Base-by-base conservation (phyloP, 2,113 vertebrate species). In the Axis porcinus region DNA sequence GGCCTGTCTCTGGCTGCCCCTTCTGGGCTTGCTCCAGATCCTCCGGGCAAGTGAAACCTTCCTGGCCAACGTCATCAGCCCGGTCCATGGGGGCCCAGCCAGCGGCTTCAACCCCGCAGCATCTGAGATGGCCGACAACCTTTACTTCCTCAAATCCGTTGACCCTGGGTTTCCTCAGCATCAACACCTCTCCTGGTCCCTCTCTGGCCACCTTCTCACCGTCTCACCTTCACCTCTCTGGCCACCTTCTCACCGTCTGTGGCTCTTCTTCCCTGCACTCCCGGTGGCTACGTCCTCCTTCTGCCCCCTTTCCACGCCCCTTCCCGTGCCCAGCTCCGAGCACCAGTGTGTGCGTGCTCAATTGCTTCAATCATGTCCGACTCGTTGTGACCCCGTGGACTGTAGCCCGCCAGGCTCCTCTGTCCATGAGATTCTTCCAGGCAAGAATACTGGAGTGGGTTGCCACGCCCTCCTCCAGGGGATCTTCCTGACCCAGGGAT, bases 331-430 rank as follows among this genome's bases (percentile, higher is more conserved):
- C 33, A 13, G 27, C 45, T 91, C 76, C 9, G n/a, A 43, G 45
- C 1, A 2, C 67, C 15, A 23, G 74, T 70, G 19, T 5, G 0
- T 2, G n/a, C 0, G 2, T 36, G 64, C 64, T 70, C 64, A 70
- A n/a, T 36, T 36, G n/a, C 10, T 40, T 70, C 67, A 36, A 3
- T 23, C 10, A 1, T 70, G 67, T 70, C 17, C 2, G n/a, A 40
- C 36, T 70, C 0, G 2, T 23, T 40, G 67, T 40, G n/a, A 70
- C n/a, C 10, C 67, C 17, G 5, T 40, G 67, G 67, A 23, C n/a
- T 70, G 67, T 5, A 70, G 67, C 67, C 67, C 12, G 5, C n/a
- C 67, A 40, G 10, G n/a, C 17, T 70, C 67, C 67, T 70, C 67
- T 70, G n/a, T 70, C 67, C 67, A 40, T 10, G 21, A 11, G n/a